Conservation (phyloP, 1,140 invertebrate genomes). For the Hyles euphorbiae region DNA sequence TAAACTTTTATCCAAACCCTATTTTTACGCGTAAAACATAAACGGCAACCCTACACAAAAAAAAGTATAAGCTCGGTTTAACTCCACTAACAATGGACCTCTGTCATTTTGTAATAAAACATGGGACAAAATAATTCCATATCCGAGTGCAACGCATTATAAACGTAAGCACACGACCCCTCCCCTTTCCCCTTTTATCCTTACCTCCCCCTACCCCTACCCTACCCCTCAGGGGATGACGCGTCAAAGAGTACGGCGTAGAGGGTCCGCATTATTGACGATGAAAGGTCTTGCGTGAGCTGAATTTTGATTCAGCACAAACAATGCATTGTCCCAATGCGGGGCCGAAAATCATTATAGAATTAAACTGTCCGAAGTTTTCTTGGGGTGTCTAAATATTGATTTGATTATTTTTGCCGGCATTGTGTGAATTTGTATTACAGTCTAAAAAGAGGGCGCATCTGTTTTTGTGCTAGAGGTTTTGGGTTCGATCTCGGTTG, state of each 20-base stretch:
- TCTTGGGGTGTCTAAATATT: too few species aligned
- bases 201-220: background rate
- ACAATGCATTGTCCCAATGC: background rate
- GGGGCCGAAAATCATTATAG: background rate
- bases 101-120: too few species aligned
- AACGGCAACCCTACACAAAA: too few species aligned
- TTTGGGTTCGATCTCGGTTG: too few species aligned
- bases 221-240: constrained; percentile 4
- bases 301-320: constrained; percentile 2
- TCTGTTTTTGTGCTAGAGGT: background rate
- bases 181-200: background rate
- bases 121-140: too few species aligned
- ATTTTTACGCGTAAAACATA: too few species aligned
- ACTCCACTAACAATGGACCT: too few species aligned
- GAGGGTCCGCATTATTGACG: constrained; percentile 5
- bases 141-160: constrained; percentile 5
- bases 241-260: constrained; percentile 8
- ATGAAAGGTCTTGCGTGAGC: constrained; percentile 1
- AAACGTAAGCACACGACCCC: constrained; percentile 3
- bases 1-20: too few species aligned
- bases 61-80: too few species aligned
- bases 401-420: too few species aligned
- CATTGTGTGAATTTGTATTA: too few species aligned
- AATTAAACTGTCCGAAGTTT: too few species aligned
- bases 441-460: background rate